phyloP scores from a whole-genome alignment of 2,797 vertebrate species.

The Argentina silus region DNA sequence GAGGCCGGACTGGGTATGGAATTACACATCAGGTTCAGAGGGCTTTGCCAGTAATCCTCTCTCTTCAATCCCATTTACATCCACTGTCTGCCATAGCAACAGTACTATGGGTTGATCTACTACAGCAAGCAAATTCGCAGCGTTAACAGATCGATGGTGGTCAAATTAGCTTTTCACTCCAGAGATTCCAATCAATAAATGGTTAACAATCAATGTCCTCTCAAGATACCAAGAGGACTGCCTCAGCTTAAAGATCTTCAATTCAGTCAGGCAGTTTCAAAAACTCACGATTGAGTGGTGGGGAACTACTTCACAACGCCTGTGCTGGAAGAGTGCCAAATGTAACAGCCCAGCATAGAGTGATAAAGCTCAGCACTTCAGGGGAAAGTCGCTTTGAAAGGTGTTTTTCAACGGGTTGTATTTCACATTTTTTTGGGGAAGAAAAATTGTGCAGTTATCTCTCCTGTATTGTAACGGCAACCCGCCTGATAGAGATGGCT shows the following conservation, averaged over 20 bases:
- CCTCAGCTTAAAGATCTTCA: conserved; percentile 25
- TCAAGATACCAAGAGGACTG: conserved; percentile 1
- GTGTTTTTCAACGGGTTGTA: conserved; percentile 28
- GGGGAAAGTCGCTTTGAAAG: conserved; percentile 14
- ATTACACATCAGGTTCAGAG: conserved; percentile 47
- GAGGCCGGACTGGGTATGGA: conserved; percentile 28
- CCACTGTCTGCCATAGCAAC: conserved; percentile 34
- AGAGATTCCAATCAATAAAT: background rate
- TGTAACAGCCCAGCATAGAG: conserved; percentile 28
- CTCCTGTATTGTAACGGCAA: background rate
- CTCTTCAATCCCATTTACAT: conserved; percentile 33
- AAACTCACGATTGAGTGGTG: background rate
- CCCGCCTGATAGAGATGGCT: conserved; percentile 13
- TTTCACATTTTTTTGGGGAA: conserved; percentile 38
- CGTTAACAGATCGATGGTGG: background rate
- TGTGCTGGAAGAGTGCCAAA: conserved; percentile 37
- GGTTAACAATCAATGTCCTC: background rate
- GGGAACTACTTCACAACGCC: conserved; percentile 13
- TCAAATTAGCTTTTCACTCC: background rate
- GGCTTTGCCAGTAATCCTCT: conserved; percentile 37
- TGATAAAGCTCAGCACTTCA: conserved; percentile 36
- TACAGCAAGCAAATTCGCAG: conserved; percentile 9
- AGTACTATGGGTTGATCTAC: conserved; percentile 38
- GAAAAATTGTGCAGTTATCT: conserved; percentile 38
- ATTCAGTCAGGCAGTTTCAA: background rate